Conservation (phyloP, 2,888 invertebrate genomes). For the Erannis defoliaria region DNA sequence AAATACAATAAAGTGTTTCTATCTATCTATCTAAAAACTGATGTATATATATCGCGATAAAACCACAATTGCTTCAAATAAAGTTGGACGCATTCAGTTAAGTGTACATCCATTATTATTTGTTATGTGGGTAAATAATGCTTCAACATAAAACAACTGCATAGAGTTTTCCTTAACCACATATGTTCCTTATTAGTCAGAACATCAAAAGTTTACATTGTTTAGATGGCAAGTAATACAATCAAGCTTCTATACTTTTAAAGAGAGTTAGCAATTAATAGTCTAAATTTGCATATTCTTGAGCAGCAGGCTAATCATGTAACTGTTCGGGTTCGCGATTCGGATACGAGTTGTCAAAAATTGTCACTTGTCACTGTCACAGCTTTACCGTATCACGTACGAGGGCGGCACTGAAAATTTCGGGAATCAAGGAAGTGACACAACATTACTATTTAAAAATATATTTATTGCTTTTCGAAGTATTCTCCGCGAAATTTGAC, state of each 20-base stretch:
- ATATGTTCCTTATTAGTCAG: neutral
- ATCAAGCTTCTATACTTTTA: neutral
- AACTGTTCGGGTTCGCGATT: too few species aligned
- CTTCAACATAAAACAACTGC: neutral
- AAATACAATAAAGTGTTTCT: too few species aligned
- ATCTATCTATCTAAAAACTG: too few species aligned
- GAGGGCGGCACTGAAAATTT: too few species aligned
- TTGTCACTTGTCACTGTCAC: too few species aligned
- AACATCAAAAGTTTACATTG: constrained; percentile 14
- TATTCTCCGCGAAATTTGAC: too few species aligned
- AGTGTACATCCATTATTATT: neutral
- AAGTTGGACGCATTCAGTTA: neutral
- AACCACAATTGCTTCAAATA: neutral
- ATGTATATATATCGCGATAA: neutral
- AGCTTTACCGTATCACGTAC: too few species aligned
- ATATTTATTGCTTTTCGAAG: too few species aligned
- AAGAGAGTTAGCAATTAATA: constrained; percentile 10
- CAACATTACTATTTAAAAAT: too few species aligned
- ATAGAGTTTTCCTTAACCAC: constrained; percentile 10
- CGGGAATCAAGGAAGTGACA: too few species aligned
- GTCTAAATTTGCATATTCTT: constrained; percentile 19
- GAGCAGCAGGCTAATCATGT: too few species aligned
- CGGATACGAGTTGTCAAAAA: too few species aligned
- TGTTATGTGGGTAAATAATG: neutral
- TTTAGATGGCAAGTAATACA: constrained; percentile 11